phyloP scores from a whole-genome alignment of 1,140 invertebrate species.

The Penaeus japonicus region DNA sequence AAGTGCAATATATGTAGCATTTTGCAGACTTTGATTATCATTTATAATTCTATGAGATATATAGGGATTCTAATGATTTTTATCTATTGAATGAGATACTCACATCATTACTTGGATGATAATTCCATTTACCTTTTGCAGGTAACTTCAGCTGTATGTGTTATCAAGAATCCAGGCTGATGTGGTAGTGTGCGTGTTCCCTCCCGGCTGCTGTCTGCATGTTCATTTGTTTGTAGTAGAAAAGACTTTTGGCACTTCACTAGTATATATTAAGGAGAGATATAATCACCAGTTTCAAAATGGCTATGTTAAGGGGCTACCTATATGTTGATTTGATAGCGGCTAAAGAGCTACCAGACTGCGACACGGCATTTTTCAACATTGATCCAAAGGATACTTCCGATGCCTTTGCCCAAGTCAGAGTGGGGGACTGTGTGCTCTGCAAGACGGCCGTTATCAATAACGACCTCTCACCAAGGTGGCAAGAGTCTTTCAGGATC shows the following conservation, averaged over 20 bases:
- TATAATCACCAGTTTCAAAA: slow-evolving; percentile 4
- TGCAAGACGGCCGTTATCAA: slow-evolving; percentile 59
- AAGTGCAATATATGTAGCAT: no score
- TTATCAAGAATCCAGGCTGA: background rate
- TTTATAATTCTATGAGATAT: no score
- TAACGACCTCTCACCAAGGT: slow-evolving; percentile 58
- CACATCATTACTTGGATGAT: no score
- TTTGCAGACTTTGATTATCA: no score
- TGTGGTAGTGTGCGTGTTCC: background rate
- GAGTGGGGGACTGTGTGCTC: slow-evolving; percentile 52
- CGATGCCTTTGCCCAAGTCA: slow-evolving; percentile 59
- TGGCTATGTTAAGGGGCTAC: slow-evolving; percentile 57
- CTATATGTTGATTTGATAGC: slow-evolving; percentile 58
- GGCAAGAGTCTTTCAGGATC: slow-evolving; percentile 59
- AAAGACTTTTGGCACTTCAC: background rate
- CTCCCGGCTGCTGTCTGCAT: slow-evolving; percentile 17
- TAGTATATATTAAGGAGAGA: background rate
- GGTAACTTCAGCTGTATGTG: background rate
- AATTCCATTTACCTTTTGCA: no score
- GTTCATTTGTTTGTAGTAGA: slow-evolving; percentile 8
- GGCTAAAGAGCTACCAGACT: slow-evolving; percentile 59
- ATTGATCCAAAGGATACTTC: slow-evolving; percentile 59
- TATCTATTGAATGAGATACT: no score
- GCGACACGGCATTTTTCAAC: slow-evolving; percentile 60
- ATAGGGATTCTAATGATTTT: no score